phyloP scores from a whole-genome alignment of 2,113 vertebrate genomes.

The Poeciliopsis turrubarensis region DNA sequence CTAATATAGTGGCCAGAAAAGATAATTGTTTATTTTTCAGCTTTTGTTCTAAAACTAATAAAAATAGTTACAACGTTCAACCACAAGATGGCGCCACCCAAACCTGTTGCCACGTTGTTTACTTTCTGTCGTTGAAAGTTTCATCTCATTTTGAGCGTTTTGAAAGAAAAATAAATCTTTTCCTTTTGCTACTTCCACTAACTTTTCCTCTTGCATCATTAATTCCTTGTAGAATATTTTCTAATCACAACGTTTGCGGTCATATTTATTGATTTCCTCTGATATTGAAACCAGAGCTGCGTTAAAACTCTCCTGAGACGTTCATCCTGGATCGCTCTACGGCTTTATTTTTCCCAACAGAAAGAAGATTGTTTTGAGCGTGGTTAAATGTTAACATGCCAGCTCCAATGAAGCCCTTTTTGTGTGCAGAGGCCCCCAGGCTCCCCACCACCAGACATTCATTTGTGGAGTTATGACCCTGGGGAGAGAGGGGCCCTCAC shows the following conservation, averaged over 20 bases:
- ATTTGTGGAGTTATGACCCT: conserved; percentile 55
- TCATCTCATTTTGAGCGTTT: neutral
- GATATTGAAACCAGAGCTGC: neutral
- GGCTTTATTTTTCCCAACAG: conserved; percentile 10
- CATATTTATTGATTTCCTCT: neutral
- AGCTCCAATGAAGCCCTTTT: conserved; percentile 35
- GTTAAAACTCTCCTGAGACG: neutral
- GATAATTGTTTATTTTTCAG: neutral
- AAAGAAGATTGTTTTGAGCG: conserved; percentile 25
- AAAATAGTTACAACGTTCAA: conserved; percentile 8
- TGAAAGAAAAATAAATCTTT: neutral
- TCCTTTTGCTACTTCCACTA: neutral
- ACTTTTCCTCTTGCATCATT: neutral
- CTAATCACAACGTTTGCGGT: too few species aligned
- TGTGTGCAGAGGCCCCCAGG: conserved; percentile 47
- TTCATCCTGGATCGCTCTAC: neutral
- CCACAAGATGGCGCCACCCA: conserved; percentile 61
- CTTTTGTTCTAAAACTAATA: neutral
- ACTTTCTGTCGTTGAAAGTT: neutral
- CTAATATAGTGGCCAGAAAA: neutral
- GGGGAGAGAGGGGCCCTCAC: conserved; percentile 58
- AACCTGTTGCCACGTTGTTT: neutral
- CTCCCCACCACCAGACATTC: conserved; percentile 48
- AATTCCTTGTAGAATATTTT: neutral
- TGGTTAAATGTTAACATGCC: conserved; percentile 41